phyloP scores from a whole-genome alignment of 2,797 vertebrate genomes.

The Allobates femoralis region DNA sequence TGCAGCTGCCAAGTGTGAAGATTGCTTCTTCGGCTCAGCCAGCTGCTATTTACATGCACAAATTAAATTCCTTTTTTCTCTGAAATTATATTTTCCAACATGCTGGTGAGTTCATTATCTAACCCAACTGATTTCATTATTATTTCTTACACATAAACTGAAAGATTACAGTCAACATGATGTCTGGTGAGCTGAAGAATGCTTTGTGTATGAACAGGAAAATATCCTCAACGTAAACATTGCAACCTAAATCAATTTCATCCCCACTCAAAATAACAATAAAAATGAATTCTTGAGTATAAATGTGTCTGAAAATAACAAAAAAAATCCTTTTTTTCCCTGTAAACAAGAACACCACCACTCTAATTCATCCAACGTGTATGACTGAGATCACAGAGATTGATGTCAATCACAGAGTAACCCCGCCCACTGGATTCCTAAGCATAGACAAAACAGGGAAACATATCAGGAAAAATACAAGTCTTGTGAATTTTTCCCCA shows the following conservation, averaged over 20 bases:
- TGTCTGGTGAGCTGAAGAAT: neutral
- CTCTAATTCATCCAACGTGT: too few relatives aligned
- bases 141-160: neutral
- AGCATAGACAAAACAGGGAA: too few relatives aligned
- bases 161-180: neutral
- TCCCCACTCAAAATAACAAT: neutral
- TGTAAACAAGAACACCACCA: too few relatives aligned
- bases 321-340: too few relatives aligned
- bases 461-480: too few relatives aligned
- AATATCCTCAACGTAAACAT: neutral
- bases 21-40: neutral
- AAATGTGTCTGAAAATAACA: too few relatives aligned
- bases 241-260: too few relatives aligned
- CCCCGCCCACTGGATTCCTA: too few relatives aligned
- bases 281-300: too few relatives aligned
- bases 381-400: too few relatives aligned
- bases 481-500: too few relatives aligned
- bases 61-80: constrained; percentile 7
- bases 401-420: too few relatives aligned
- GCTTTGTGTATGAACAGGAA: neutral
- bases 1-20: neutral
- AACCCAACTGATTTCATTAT: neutral
- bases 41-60: constrained; percentile 25
- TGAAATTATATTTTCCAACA: neutral
- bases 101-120: neutral